Evolutionary conservation across 2,888 invertebrate genomes (phyloP).

Genomic region (Ferrisia virgata): DNA sequence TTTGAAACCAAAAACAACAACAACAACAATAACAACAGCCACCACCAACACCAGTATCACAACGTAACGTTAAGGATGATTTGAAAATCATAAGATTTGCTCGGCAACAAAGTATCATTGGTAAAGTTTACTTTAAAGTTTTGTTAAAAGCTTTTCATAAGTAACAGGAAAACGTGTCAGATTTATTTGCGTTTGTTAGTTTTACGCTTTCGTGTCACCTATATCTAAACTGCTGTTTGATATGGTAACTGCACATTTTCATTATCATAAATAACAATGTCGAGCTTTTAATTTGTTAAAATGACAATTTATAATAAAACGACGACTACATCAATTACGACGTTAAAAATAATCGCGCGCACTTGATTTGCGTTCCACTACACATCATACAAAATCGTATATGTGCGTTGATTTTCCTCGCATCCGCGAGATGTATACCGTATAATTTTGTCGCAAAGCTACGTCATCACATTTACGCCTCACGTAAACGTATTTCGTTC

Average conservation of each 20-base stretch:
- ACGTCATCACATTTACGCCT: no score
- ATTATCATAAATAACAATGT: neutral
- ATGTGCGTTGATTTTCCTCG: neutral
- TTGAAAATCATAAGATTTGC: conserved; percentile 11
- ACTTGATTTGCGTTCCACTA: neutral
- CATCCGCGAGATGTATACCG: no score
- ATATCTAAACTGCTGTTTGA: neutral
- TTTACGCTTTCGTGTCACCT: neutral
- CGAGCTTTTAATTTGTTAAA: neutral
- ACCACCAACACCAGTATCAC: no score
- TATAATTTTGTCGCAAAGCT: no score
- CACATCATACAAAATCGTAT: no score
- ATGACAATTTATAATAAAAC: neutral
- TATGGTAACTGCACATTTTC: neutral
- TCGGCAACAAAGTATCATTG: conserved; percentile 21
- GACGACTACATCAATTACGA: neutral
- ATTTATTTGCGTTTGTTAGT: conserved; percentile 12
- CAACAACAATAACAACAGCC: no score
- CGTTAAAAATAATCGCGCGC: neutral
- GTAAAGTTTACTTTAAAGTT: conserved; percentile 21
- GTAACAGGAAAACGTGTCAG: conserved; percentile 31
- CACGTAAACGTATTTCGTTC: no score
- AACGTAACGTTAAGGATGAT: conserved; percentile 17
- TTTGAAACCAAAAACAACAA: neutral
- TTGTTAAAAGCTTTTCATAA: conserved; percentile 27